phyloP scores from a whole-genome alignment of 2,797 vertebrate genomes.

The Onychomys leucogaster region DNA sequence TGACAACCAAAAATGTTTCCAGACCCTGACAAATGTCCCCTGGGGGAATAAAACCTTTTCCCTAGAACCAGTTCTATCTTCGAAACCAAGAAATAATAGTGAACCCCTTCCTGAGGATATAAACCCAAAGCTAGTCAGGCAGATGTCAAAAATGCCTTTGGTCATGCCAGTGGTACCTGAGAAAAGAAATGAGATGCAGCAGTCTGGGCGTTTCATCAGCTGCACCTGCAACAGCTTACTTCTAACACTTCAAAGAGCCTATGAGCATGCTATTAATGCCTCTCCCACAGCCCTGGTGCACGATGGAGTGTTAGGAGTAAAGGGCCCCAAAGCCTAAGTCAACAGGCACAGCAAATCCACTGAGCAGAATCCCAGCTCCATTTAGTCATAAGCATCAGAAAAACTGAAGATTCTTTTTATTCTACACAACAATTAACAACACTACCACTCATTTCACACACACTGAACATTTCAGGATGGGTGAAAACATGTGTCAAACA shows the following conservation, averaged over 20 bases:
- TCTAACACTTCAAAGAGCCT: neutral
- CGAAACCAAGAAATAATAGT: neutral
- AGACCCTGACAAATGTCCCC: neutral
- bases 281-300: neutral
- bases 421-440: slow-evolving; percentile 9
- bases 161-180: neutral
- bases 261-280: no score
- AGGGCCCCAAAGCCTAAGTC: neutral
- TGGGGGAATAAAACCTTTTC: neutral
- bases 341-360: neutral
- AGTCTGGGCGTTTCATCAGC: neutral
- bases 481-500: slow-evolving; percentile 1
- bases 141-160: neutral
- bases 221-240: neutral
- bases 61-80: neutral
- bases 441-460: neutral
- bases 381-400: neutral
- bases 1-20: neutral
- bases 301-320: neutral
- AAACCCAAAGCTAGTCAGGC: neutral
- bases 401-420: neutral
- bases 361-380: neutral
- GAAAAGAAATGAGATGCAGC: accelerated
- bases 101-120: neutral
- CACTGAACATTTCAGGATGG: neutral